These are phyloP conservation scores for Tanypteryx hageni DNA, from an alignment of 2,888 invertebrate species.

Conservation along the genomic window DNA sequence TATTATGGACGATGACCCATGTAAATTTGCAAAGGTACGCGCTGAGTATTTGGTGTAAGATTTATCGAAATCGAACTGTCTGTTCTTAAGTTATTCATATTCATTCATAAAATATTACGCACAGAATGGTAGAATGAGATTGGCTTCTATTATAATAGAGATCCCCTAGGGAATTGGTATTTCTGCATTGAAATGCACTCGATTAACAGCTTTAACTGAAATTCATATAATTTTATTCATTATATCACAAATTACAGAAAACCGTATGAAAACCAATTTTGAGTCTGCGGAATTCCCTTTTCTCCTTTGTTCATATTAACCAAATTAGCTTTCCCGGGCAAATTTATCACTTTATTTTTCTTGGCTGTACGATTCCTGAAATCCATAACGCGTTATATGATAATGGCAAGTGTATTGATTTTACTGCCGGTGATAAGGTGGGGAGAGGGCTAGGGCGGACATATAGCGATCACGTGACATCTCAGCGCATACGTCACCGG, in stretches of 20 bases:
- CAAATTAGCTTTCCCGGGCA: background rate
- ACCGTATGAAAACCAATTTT: background rate
- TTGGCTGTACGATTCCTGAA: too few relatives aligned
- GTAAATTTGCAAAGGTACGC: too few relatives aligned
- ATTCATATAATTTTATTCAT: background rate
- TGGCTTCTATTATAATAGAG: too few relatives aligned
- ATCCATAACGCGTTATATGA: background rate
- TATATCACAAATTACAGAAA: background rate
- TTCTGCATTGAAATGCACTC: too few relatives aligned
- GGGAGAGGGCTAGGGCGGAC: background rate
- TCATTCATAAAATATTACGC: too few relatives aligned
- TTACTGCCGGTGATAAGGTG: slow-evolving; percentile 2
- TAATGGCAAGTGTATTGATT: slow-evolving; percentile 28
- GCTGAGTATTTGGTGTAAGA: too few relatives aligned
- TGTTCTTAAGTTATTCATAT: too few relatives aligned
- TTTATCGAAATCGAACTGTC: too few relatives aligned
- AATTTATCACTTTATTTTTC: background rate
- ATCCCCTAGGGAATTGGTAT: too few relatives aligned
- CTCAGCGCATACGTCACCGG: background rate
- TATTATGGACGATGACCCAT: too few relatives aligned
- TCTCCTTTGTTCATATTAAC: background rate
- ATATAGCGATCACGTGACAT: slow-evolving; percentile 13
- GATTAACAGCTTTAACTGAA: too few relatives aligned
- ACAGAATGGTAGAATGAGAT: too few relatives aligned
- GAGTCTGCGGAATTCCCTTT: background rate